Base-by-base conservation (phyloP, 2,888 invertebrate species). In the Cerastis leucographa region DNA sequence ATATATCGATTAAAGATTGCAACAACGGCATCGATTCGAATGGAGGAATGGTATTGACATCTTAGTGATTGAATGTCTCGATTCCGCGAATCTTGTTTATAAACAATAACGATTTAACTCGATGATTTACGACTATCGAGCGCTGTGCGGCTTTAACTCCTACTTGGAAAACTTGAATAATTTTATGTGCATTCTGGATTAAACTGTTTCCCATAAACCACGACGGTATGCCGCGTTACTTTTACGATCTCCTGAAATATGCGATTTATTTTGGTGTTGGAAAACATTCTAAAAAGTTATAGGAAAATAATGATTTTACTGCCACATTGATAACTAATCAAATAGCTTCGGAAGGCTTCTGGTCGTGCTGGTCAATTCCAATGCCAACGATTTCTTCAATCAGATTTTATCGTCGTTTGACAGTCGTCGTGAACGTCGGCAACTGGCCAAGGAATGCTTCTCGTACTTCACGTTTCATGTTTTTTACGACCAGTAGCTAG, bases 331-430 rank as follows among this genome's bases (percentile, higher is more conserved):
- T 80, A 81, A 73, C 76, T 81, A 79, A 88, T 88, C 85, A 78
- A 87, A 87, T 83, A 77, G 76, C 73, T 85, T 80, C 65, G 75
- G 79, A 66, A 81, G 64, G 86, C 83, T 87, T 85, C 85, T 85
- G 81, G 71, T 78, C 44, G 51, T 80, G 76, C 73, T 71, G 75
- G 75, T 86, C 85, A 85, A 87, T 87, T 89, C 85, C 89, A 90
- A 93, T 92, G 89, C 90, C 92, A 90, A 89, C 86, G 69, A 86
- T 88, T 87, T 79, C 87, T 90, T 89, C 88, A 87, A 88, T 86
- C 87, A 87, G 94, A 94, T 95, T 85, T 86, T 92, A 94, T 94
- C 94, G 85, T 68, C 87, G 81, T 87, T 87, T 92, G 94, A 93
- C 93, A 91, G 91, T 85, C 85, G 78, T 76, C 76, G 77, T 81